Conservation (phyloP, 2,113 vertebrate genomes). For the Seriola aureovittata region DNA sequence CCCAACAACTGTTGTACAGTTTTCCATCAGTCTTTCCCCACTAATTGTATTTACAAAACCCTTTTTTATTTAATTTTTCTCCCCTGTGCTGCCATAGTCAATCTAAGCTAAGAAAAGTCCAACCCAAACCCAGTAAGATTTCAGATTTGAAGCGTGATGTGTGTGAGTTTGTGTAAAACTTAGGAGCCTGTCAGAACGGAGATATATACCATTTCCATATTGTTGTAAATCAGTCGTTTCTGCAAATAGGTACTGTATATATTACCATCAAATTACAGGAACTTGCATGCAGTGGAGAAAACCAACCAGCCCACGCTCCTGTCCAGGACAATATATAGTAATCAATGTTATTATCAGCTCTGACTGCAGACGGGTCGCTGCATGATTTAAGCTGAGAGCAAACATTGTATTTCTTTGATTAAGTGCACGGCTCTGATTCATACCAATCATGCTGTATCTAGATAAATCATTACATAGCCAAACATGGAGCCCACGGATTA, state of each 20-base stretch:
- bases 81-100: neutral
- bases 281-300: neutral
- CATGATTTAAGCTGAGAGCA: constrained; percentile 38
- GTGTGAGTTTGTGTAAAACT: neutral
- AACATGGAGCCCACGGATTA: neutral
- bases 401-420: constrained; percentile 31
- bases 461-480: neutral
- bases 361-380: constrained; percentile 29
- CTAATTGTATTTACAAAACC: neutral
- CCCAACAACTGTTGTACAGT: neutral
- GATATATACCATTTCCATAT: neutral
- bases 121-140: neutral
- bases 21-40: constrained; percentile 26
- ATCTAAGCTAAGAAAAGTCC: neutral
- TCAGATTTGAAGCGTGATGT: neutral
- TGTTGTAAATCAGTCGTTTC: neutral
- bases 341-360: constrained; percentile 37
- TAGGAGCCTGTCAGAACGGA: neutral
- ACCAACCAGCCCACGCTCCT: constrained; percentile 38
- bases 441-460: neutral
- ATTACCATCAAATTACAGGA: constrained; percentile 19
- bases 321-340: constrained; percentile 49
- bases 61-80: neutral
- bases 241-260: neutral
- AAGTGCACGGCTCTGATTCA: neutral